Evolutionary conservation across 2,113 vertebrate species (phyloP), one percentile per base, ranked within the genome.

Genomic region (Propithecus coquereli): DNA sequence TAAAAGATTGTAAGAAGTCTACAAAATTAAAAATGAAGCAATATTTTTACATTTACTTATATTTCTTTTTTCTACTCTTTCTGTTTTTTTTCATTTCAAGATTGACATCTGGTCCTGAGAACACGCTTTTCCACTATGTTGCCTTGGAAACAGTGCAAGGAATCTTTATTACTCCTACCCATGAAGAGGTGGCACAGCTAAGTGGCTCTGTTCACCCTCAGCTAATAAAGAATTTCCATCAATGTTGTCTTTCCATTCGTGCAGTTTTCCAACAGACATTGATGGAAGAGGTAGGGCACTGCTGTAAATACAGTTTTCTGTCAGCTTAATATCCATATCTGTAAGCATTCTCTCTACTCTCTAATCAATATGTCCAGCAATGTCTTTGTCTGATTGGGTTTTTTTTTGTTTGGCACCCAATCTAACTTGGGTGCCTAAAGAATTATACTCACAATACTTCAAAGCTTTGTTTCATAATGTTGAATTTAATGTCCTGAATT

Each of bases 91-190:
- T 92, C 40, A 43, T 50, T 96, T 87, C 43, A 97, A 99, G 99
- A 97, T 97, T 99, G 91, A 99, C 99, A 8, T 99, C 99, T 4
- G 99, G 99, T 30, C 98, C 99, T 65, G 99, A 99, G 97, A 99
- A 99, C 97, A 99, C 99, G 12, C 99, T 99, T 93, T 99, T 99
- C 98, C 99, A 99, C 98, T 99, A 99, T 34, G 98, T 99, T 6
- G 98, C 99, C 96, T 98, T 99, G 98, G 99, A 99, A 98, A 99
- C 98, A 0, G 98, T 99, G 94, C 99, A 99, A 98, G 99, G 99
- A 61, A 99, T 99, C 98, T 99, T 99, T 96, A 99, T 99, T 89
- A 99, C 99, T 63, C 99, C 99, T 23, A 99, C 99, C 76, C 99
- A 99, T 97, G 99, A 98, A 95, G 99, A 99, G 65, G 98, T 99